Conservation (phyloP, 2,113 vertebrate genomes). For the Xenopus borealis region DNA sequence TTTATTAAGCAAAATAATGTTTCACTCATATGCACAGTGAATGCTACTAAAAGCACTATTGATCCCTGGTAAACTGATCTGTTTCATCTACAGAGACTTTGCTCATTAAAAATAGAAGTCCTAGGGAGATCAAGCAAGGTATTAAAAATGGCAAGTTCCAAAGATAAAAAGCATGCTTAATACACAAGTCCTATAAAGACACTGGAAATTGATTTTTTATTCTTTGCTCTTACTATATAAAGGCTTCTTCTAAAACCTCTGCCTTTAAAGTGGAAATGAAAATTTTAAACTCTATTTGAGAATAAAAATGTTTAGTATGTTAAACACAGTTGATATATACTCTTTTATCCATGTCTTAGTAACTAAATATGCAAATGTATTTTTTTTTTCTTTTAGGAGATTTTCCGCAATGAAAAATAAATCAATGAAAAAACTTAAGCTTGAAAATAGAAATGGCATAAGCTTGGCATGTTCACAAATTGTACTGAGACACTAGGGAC, state of each 20-base stretch:
- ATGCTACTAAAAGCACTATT: slow-evolving; percentile 45
- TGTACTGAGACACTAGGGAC: too few species aligned
- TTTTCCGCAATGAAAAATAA: too few species aligned
- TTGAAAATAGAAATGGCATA: too few species aligned
- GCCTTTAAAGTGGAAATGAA: background rate
- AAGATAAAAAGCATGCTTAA: slow-evolving; percentile 30
- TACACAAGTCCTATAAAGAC: slow-evolving; percentile 9
- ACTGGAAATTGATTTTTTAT: slow-evolving; percentile 9
- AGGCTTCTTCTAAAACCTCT: slow-evolving; percentile 2
- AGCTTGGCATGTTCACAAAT: too few species aligned
- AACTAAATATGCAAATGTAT: background rate
- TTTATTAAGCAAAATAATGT: slow-evolving; percentile 28
- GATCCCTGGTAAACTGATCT: slow-evolving; percentile 40
- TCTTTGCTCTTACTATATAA: background rate
- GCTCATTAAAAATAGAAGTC: slow-evolving; percentile 44
- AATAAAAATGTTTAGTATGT: background rate
- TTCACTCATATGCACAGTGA: slow-evolving; percentile 43
- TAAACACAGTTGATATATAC: background rate
- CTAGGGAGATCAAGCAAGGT: slow-evolving; percentile 41
- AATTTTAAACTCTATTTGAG: background rate
- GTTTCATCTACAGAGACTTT: slow-evolving; percentile 42
- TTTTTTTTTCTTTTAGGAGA: too few species aligned
- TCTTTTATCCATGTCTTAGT: background rate
- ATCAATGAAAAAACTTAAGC: too few species aligned
- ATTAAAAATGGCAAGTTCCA: slow-evolving; percentile 33